phyloP scores from a whole-genome alignment of 2,113 vertebrate genomes.

The Gymnocephalus cernua region DNA sequence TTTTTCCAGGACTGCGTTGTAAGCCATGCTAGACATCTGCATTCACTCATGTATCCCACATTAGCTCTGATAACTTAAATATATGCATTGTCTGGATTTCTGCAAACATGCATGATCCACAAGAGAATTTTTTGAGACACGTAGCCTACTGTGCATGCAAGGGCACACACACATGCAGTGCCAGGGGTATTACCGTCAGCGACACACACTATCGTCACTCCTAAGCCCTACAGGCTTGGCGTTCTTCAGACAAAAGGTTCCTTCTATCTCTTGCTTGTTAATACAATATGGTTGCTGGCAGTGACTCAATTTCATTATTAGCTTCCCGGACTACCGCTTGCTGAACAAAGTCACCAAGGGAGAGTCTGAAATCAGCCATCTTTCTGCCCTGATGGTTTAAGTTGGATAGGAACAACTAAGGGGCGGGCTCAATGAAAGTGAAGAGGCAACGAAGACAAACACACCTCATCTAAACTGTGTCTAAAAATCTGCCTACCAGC shows the following conservation, averaged over 20 bases:
- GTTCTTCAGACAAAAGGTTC: slow-evolving; percentile 64
- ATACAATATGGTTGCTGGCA: slow-evolving; percentile 72
- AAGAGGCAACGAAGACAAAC: slow-evolving; percentile 3
- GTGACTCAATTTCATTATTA: slow-evolving; percentile 74
- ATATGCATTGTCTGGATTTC: not conserved
- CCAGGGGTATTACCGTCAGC: slow-evolving; percentile 52
- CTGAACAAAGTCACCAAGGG: slow-evolving; percentile 56
- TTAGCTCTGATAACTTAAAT: not conserved
- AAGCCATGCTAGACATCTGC: not conserved
- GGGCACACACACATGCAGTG: not conserved
- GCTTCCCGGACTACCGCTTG: slow-evolving; percentile 63
- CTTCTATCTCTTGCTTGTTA: slow-evolving; percentile 64
- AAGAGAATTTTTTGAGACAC: not conserved
- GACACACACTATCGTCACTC: slow-evolving; percentile 51
- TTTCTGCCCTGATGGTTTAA: slow-evolving; percentile 6
- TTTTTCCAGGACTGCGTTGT: not conserved
- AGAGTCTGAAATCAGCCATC: slow-evolving; percentile 44
- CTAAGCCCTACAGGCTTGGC: slow-evolving; percentile 31
- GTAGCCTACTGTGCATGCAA: not conserved
- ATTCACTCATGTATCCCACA: not conserved
- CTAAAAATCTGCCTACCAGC: too few relatives aligned
- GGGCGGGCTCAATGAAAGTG: not conserved
- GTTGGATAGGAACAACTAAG: slow-evolving; percentile 19
- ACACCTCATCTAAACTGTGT: not conserved
- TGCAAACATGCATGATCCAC: not conserved